phyloP scores from a whole-genome alignment of 2,797 vertebrate genomes.

The Artibeus lituratus region DNA sequence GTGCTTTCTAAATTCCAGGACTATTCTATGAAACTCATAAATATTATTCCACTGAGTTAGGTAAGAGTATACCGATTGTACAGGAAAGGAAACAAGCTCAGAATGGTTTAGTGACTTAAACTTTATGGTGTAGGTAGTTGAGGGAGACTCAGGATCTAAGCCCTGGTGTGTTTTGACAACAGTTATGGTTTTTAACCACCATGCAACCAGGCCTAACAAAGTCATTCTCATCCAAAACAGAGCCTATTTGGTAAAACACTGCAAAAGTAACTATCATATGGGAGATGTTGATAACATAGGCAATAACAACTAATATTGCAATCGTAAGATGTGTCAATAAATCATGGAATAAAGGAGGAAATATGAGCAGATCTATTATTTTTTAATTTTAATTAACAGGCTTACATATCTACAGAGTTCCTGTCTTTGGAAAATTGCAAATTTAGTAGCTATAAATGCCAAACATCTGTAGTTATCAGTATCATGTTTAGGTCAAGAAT shows the following conservation, averaged over 20 bases:
- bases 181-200: neutral
- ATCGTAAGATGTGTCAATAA: neutral
- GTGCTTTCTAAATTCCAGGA: neutral
- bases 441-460: neutral
- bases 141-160: neutral
- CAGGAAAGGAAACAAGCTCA: neutral
- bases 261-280: neutral
- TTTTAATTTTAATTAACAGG: neutral
- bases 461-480: neutral
- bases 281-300: neutral
- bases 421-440: neutral
- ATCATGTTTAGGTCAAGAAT: neutral
- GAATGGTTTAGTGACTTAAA: neutral
- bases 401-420: neutral
- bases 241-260: neutral
- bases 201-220: neutral
- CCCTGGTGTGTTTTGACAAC: neutral
- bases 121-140: neutral
- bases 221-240: neutral
- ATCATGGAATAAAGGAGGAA: neutral
- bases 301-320: neutral
- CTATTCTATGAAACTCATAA: neutral
- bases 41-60: neutral
- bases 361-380: neutral
- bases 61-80: neutral